A percentile compares a stretch with the other conserved stretches of the same genome.
These are phyloP conservation scores for Microplitis manilae DNA, from an alignment of 2,888 invertebrate species.

Conservation along the genomic window DNA sequence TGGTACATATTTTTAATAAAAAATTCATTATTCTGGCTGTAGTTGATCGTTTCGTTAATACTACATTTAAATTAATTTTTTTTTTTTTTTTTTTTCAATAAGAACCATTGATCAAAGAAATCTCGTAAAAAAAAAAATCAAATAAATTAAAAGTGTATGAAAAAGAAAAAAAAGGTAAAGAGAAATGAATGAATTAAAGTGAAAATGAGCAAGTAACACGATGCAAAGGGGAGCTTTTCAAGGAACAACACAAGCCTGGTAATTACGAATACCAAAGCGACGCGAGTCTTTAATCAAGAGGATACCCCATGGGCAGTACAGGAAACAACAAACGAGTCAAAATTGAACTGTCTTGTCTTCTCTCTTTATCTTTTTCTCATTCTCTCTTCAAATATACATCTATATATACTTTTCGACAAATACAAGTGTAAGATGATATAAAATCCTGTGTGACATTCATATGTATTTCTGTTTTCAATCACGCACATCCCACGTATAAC, in stretches of 20 bases:
- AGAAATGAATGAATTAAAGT: conserved; percentile 24
- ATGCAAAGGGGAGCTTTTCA: conserved; percentile 18
- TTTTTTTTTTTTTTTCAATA: too few species aligned
- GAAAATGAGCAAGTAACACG: conserved; percentile 18
- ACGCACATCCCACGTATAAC: not conserved
- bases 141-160: not conserved
- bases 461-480: not conserved
- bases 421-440: not conserved
- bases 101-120: too few species aligned
- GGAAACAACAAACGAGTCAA: conserved; percentile 29
- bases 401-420: not conserved
- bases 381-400: not conserved
- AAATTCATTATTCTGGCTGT: too few species aligned
- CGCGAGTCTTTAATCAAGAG: conserved; percentile 34
- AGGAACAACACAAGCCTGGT: conserved; percentile 24
- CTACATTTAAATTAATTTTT: too few species aligned
- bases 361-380: not conserved
- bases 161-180: not conserved
- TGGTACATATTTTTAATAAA: too few species aligned
- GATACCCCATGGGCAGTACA: conserved; percentile 31
- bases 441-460: not conserved
- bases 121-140: not conserved
- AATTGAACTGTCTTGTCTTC: conserved; percentile 31
- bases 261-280: conserved; percentile 34
- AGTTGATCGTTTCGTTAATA: too few species aligned